A percentile compares a stretch with the other conserved stretches of the same genome.
Evolutionary conservation across 2,113 vertebrate species (phyloP).

Genomic region (Mobula hypostoma): DNA sequence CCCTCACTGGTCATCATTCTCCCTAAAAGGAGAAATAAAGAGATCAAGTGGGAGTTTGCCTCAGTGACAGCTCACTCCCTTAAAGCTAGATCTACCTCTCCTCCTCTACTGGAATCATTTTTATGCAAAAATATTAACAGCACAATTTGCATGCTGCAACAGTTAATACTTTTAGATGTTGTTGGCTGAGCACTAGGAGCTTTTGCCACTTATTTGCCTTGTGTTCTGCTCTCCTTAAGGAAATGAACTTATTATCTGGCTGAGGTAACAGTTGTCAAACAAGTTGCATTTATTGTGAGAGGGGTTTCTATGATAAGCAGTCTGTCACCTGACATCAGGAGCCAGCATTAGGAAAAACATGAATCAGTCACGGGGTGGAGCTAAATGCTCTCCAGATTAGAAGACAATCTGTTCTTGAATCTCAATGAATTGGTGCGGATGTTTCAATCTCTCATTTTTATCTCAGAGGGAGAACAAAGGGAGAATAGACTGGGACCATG

Average conservation of each 20-base stretch:
- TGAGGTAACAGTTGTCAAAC: background rate
- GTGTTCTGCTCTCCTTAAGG: background rate
- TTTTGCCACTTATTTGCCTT: background rate
- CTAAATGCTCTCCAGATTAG: background rate
- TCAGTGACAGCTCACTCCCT: background rate
- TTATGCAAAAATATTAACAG: background rate
- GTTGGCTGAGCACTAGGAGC: background rate
- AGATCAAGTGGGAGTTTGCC: background rate
- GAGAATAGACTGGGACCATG: background rate
- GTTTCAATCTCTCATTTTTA: background rate
- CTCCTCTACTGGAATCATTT: background rate
- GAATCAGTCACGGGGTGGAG: background rate
- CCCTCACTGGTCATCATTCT: background rate
- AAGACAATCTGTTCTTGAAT: background rate
- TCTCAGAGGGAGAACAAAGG: background rate
- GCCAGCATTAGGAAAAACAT: background rate
- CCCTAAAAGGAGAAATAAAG: background rate
- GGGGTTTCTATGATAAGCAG: background rate
- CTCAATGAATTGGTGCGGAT: background rate
- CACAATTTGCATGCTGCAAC: conserved; percentile 16
- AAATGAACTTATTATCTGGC: background rate
- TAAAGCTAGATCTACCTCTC: background rate
- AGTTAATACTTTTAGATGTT: background rate
- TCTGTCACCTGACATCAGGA: background rate
- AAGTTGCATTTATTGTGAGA: background rate